phyloP scores from a whole-genome alignment of 1,140 invertebrate species.

The Listronotus bonariensis region DNA sequence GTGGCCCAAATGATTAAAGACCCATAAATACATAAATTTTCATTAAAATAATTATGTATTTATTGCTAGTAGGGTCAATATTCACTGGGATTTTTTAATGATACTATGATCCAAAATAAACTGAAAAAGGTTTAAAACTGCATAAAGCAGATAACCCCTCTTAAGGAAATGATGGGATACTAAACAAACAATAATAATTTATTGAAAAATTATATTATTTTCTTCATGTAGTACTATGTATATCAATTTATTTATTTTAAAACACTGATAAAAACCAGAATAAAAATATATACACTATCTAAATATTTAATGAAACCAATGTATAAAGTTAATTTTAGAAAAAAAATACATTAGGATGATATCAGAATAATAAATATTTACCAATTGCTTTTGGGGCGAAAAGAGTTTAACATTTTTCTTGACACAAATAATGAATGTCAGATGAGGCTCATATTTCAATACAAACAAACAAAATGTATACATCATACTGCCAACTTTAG shows the following conservation, averaged over 20 bases:
- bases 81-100: no score
- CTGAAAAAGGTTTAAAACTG: no score
- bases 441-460: slow-evolving; percentile 25
- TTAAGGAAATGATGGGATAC: no score
- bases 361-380: slow-evolving; percentile 36
- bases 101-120: no score
- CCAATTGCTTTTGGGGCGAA: slow-evolving; percentile 41
- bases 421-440: slow-evolving; percentile 4
- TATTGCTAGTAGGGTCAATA: no score
- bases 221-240: slow-evolving; percentile 1
- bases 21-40: no score
- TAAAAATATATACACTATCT: not conserved
- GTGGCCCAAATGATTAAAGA: no score
- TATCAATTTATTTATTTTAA: slow-evolving; percentile 4
- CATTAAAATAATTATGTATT: no score
- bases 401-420: slow-evolving; percentile 43
- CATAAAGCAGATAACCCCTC: no score
- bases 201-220: slow-evolving; percentile 1
- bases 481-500: slow-evolving; percentile 17
- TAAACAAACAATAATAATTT: no score
- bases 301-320: not conserved
- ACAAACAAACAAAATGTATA: slow-evolving; percentile 36
- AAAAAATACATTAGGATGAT: not conserved
- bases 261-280: slow-evolving; percentile 13
- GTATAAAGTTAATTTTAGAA: slow-evolving; percentile 8